Conservation (phyloP, 2,113 vertebrate species). For the Ptychochromis oligacanthus region DNA sequence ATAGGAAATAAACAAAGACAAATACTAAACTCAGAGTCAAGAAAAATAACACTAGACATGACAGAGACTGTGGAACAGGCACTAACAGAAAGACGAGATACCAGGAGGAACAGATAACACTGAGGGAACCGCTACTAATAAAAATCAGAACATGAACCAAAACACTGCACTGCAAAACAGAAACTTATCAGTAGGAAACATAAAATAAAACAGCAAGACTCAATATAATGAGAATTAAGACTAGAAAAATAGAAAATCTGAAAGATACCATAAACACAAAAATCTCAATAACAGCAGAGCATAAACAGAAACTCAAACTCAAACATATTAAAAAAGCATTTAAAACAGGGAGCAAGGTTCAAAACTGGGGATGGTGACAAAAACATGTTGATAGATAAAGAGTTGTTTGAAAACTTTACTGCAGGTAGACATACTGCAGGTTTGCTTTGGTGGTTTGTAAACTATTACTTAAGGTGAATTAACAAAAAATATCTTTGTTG, state of each 20-base stretch:
- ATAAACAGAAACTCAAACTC: not conserved
- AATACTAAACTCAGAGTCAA: not conserved
- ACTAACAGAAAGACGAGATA: not conserved
- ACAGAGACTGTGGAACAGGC: not conserved
- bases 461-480: slow-evolving; percentile 26
- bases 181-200: not conserved
- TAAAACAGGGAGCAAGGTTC: not conserved
- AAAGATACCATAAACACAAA: not conserved
- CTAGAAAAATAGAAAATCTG: not conserved
- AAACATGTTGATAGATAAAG: not conserved
- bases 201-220: not conserved
- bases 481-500: slow-evolving; percentile 24
- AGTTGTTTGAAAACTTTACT: not conserved
- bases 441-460: slow-evolving; percentile 17
- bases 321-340: not conserved
- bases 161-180: not conserved
- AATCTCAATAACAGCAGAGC: not conserved
- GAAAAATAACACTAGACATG: not conserved
- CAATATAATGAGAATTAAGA: not conserved
- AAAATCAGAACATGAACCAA: not conserved
- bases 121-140: not conserved
- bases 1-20: not conserved
- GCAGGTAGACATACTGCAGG: not conserved
- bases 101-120: accelerated
- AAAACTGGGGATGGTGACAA: not conserved